phyloP scores from a whole-genome alignment of 2,888 invertebrate species.

The Brachypalpus laphriformis region DNA sequence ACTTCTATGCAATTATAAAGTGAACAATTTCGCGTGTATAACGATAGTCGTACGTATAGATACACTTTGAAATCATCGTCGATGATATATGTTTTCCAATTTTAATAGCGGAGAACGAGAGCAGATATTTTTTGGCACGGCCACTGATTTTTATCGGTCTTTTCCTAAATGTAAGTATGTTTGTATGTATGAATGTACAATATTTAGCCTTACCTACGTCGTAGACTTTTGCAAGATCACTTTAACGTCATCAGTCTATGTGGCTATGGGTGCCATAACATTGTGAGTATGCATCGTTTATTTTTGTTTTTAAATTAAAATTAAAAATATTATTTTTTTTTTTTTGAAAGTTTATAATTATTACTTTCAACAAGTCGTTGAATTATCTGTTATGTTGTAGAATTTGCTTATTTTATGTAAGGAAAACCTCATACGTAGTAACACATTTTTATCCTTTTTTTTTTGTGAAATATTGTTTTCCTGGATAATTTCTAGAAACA shows the following conservation, averaged over 20 bases:
- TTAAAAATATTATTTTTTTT: no score
- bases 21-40: not conserved
- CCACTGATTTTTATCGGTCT: constrained; percentile 5
- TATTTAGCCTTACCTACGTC: no score
- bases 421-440: no score
- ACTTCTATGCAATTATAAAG: constrained; percentile 27
- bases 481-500: no score
- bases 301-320: constrained; percentile 1
- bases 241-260: constrained; percentile 22
- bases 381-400: not conserved
- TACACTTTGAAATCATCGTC: not conserved
- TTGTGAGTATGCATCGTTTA: not conserved
- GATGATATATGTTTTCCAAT: constrained; percentile 31
- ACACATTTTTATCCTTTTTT: no score
- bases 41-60: not conserved
- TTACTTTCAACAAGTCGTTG: not conserved
- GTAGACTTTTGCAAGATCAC: constrained; percentile 14
- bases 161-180: constrained; percentile 15
- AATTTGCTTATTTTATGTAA: no score
- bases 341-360: not conserved
- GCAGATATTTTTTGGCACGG: constrained; percentile 52
- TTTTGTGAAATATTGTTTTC: no score
- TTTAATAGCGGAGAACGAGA: constrained; percentile 31
- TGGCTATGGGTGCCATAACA: constrained; percentile 9
- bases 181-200: not conserved